A percentile compares a stretch with the other conserved stretches of the same genome.
phyloP scores from a whole-genome alignment of 2,888 invertebrate genomes.

The Loripinus fragilis region DNA sequence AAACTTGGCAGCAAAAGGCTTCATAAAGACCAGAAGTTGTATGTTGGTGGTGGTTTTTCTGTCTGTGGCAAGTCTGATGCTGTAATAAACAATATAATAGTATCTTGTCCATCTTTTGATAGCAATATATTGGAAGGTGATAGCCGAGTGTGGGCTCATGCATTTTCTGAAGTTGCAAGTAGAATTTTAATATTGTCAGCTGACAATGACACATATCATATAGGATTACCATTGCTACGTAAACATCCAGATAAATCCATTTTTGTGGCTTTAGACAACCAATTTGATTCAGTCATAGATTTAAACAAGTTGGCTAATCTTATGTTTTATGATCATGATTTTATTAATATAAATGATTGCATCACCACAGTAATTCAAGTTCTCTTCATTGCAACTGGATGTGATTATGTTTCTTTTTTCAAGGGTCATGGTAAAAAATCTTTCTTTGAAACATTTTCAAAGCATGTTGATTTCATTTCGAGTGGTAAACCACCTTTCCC shows the following conservation, averaged over 20 bases:
- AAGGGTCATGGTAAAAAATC: constrained; percentile 17
- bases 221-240: constrained; percentile 7
- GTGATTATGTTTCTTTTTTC: too few relatives aligned
- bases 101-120: background rate
- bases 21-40: background rate
- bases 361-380: background rate
- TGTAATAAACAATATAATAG: background rate
- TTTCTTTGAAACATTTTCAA: constrained; percentile 9
- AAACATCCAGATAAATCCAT: background rate
- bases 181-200: constrained; percentile 10
- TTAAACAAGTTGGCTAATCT: background rate
- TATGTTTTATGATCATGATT: background rate
- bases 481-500: background rate
- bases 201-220: constrained; percentile 30
- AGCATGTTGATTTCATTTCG: constrained; percentile 5
- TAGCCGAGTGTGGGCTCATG: constrained; percentile 20
- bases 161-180: background rate
- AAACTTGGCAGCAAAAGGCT: background rate
- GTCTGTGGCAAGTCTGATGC: background rate
- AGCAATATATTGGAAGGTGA: background rate
- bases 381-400: constrained; percentile 14
- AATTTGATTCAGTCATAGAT: background rate
- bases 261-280: background rate
- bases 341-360: background rate
- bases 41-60: background rate